Base-by-base conservation (phyloP, 1,140 invertebrate genomes). In the Microplitis mediator region DNA sequence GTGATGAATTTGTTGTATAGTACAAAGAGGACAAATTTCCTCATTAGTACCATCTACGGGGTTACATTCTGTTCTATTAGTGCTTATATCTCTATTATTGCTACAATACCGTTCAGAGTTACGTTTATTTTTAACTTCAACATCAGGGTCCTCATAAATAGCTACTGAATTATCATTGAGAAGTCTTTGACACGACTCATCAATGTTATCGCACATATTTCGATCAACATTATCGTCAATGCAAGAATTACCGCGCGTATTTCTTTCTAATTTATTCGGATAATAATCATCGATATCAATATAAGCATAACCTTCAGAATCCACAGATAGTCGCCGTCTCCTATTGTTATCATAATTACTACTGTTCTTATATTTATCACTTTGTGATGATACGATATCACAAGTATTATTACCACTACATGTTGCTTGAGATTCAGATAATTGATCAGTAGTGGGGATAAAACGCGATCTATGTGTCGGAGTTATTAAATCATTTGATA, bases 1-100 rank as follows among this genome's bases (percentile, higher is more conserved):
- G 23, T 81, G 75, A 71, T 84, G 83, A 71, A 86, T 86, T 75
- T 84, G 82, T 61, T 85, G 84, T 72, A 86, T 85, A 2, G 83
- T 82, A 68, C 84, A 85, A 3, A 86, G 74, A 11, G 85, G 85
- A 79, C 85, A 85, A 31, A 86, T 75, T 65, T 83, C 80, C 74
- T 85, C 82, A 50, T 82, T 77, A 32, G 78, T 80, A n/a, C 36
- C 63, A 54, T 74, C 77, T 32, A 78, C 80, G 72, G 71, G 52
- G 11, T 80, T 65, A n/a, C 77, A 76, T 52, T 75, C 78, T 6
- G 77, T 78, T 3, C 72, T 54, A 39, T 78, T 78, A 69, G 32
- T 31, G 1, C 14, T 67, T 23, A 3, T 60, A 11, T 13, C 32
- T 23, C 2, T 23, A 65, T 16, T n/a, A 54, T 45, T 45, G 39